These are phyloP conservation scores for Pachypeltis micranthus DNA, from an alignment of 1,140 invertebrate genomes.

Conservation along the genomic window DNA sequence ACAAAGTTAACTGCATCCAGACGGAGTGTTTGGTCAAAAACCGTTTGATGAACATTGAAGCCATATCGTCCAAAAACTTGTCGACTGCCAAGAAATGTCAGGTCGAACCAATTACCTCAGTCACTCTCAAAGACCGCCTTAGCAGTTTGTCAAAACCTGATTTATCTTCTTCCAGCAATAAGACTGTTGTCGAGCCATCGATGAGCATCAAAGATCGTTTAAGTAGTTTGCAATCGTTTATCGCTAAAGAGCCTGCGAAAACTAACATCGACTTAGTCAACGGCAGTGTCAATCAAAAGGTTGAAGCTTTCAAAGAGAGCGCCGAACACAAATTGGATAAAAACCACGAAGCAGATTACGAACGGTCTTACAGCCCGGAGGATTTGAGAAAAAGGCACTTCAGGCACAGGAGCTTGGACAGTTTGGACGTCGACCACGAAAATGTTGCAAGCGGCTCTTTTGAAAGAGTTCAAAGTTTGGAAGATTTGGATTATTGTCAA, in stretches of 20 bases:
- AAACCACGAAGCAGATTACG: conserved; percentile 1
- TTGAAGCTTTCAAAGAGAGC: background rate
- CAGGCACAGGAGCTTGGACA: conserved; percentile 48
- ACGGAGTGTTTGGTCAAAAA: conserved; percentile 44
- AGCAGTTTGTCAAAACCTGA: conserved; percentile 25
- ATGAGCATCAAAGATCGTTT: conserved; percentile 42
- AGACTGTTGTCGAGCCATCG: conserved; percentile 15
- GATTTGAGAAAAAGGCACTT: conserved; percentile 27
- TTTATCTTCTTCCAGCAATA: background rate
- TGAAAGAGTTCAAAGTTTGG: conserved; percentile 51
- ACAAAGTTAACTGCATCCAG: conserved; percentile 12
- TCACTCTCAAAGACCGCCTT: conserved; percentile 27
- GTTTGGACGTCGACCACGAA: conserved; percentile 43
- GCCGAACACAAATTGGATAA: background rate
- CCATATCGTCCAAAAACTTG: conserved; percentile 25
- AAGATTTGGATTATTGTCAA: conserved; percentile 43
- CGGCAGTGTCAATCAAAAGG: conserved; percentile 5
- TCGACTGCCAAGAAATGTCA: background rate
- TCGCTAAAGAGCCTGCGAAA: conserved; percentile 39
- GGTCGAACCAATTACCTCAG: conserved; percentile 16
- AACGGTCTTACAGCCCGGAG: conserved; percentile 22
- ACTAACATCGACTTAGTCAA: conserved; percentile 25
- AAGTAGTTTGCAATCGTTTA: conserved; percentile 39
- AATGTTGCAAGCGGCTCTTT: conserved; percentile 41
- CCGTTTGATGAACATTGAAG: conserved; percentile 48